Evolutionary conservation across 2,888 invertebrate genomes (phyloP).

Genomic region (Leucozona laternaria): DNA sequence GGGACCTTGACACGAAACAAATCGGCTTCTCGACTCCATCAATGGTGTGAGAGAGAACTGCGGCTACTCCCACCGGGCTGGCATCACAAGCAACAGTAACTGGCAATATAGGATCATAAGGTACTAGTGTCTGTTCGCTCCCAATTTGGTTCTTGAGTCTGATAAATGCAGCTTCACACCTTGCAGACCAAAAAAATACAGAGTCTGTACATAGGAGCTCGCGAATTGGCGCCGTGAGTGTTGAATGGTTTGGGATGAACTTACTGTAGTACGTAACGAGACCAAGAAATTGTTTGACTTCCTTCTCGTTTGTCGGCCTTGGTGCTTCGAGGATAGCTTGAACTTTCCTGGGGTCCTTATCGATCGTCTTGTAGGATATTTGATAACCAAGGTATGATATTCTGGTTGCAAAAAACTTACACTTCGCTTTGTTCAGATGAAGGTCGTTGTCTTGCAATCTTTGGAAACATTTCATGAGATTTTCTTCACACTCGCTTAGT

Average conservation of each 20-base stretch:
- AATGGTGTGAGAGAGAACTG: conserved; percentile 3
- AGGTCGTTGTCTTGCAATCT: too few species aligned
- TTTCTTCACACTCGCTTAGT: too few species aligned
- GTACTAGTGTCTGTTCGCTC: background rate
- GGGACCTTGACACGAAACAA: conserved; percentile 24
- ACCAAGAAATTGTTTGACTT: background rate
- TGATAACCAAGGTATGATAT: background rate
- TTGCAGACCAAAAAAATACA: background rate
- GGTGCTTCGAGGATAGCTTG: background rate
- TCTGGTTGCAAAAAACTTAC: background rate
- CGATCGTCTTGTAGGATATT: background rate
- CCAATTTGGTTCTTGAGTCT: background rate
- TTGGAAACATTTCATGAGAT: too few species aligned
- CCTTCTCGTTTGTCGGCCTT: too few species aligned
- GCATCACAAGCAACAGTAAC: conserved; percentile 17
- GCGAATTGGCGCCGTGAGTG: too few species aligned
- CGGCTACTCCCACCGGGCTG: background rate
- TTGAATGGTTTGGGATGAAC: too few species aligned
- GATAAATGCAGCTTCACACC: background rate
- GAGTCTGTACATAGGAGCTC: too few species aligned
- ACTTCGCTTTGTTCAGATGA: background rate
- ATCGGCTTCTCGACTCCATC: background rate
- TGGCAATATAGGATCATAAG: background rate
- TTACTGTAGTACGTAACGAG: too few species aligned
- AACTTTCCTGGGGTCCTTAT: background rate